Evolutionary conservation across 2,113 vertebrate genomes (phyloP).

Genomic region (Cercopithecus mona): DNA sequence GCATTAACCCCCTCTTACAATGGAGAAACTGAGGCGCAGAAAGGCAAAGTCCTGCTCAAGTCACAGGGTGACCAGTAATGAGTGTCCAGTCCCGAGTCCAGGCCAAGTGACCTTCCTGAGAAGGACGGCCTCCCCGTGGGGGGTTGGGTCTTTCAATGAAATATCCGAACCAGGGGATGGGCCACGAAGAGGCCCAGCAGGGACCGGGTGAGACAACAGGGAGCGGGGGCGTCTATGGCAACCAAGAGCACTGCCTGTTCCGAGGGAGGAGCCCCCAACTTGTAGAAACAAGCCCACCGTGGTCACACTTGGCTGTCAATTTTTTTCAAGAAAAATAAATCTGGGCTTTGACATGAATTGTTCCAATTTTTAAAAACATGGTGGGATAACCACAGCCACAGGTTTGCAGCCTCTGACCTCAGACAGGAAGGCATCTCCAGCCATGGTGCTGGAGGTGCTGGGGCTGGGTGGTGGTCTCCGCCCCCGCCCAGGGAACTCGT

Average conservation of each 20-base stretch:
- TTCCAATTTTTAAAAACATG: not conserved
- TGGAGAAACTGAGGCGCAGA: rapidly evolving
- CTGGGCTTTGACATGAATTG: not conserved
- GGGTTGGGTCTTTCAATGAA: not conserved
- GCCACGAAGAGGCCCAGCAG: rapidly evolving
- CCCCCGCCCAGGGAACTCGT: not conserved
- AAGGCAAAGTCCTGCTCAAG: not conserved
- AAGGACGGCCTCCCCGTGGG: not conserved
- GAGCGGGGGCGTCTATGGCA: rapidly evolving
- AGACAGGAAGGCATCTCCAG: rapidly evolving
- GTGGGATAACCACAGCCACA: rapidly evolving
- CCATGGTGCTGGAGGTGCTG: rapidly evolving
- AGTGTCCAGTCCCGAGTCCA: not conserved
- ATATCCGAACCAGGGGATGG: too few species aligned
- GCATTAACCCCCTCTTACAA: too few species aligned
- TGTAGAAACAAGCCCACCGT: rapidly evolving
- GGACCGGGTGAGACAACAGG: rapidly evolving
- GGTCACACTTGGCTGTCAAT: rapidly evolving
- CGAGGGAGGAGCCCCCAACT: rapidly evolving
- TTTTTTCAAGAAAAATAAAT: not conserved
- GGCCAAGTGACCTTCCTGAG: rapidly evolving
- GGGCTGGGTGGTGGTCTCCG: rapidly evolving
- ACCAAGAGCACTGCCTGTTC: rapidly evolving
- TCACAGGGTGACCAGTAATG: rapidly evolving
- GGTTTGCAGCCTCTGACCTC: not conserved